A percentile compares a stretch with the other conserved stretches of the same genome.
phyloP scores from a whole-genome alignment of 2,113 vertebrate genomes.

The Chaetodon trifascialis region DNA sequence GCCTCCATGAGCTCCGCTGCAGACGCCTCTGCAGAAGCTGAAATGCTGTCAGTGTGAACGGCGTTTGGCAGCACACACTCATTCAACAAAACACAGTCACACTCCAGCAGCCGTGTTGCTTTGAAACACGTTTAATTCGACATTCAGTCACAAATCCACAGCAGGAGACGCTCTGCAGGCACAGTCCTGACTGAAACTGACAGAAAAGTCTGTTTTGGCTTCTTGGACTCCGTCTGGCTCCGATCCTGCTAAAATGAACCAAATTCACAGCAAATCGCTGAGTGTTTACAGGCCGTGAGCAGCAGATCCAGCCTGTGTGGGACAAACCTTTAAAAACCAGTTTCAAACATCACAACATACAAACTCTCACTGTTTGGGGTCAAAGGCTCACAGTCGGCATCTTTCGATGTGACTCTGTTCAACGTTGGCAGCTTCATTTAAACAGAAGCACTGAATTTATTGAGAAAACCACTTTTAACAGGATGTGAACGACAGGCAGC shows the following conservation, averaged over 20 bases:
- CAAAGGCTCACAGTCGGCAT: background rate
- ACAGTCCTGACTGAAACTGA: too few species aligned
- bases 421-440: conserved; percentile 9
- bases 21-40: too few species aligned
- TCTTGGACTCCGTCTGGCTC: background rate
- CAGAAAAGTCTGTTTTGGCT: too few species aligned
- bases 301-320: background rate
- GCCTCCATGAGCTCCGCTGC: too few species aligned
- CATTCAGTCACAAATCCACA: background rate
- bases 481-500: background rate
- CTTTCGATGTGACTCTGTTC: background rate
- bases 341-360: background rate
- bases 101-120: background rate
- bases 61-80: too few species aligned
- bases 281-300: too few species aligned
- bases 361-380: background rate
- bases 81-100: background rate
- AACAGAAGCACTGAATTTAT: background rate
- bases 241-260: background rate
- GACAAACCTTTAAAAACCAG: too few species aligned
- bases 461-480: background rate
- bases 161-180: conserved; percentile 2
- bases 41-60: too few species aligned
- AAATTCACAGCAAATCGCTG: background rate
- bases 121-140: conserved; percentile 32